Percentiles rank a stretch among this genome's conserved stretches.
Conservation (phyloP, 2,888 invertebrate genomes). For the Nemoura dubitans region DNA sequence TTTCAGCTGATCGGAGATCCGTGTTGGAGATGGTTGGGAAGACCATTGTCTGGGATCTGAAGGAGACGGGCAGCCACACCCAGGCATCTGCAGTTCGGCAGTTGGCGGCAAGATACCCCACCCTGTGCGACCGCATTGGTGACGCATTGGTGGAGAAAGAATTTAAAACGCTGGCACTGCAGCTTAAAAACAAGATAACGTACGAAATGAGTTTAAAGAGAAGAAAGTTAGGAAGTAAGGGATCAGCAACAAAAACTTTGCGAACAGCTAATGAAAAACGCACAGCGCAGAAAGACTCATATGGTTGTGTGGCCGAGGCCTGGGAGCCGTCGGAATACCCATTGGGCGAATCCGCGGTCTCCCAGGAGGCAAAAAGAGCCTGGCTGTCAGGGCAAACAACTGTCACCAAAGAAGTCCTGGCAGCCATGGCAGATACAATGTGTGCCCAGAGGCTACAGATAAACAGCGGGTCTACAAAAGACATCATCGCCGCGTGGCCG, state of each 20-base stretch:
- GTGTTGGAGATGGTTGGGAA: too few relatives aligned
- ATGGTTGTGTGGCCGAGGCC: conserved; percentile 7
- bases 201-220: too few relatives aligned
- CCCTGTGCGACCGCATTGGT: too few relatives aligned
- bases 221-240: too few relatives aligned
- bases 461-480: not conserved
- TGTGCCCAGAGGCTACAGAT: not conserved
- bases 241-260: not conserved
- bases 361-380: conserved; percentile 8
- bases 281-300: not conserved
- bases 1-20: too few relatives aligned
- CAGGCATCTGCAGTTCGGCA: too few relatives aligned
- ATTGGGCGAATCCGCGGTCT: not conserved
- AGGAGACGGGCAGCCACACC: too few relatives aligned
- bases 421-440: not conserved
- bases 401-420: not conserved
- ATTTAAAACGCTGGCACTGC: too few relatives aligned
- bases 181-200: too few relatives aligned
- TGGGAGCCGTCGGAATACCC: conserved; percentile 1
- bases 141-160: too few relatives aligned
- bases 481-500: not conserved
- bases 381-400: not conserved
- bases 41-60: too few relatives aligned
- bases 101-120: too few relatives aligned
- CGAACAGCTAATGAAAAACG: not conserved